Evolutionary conservation across 2,113 vertebrate genomes (phyloP).

Genomic region (Myanophis thanlyinensis): DNA sequence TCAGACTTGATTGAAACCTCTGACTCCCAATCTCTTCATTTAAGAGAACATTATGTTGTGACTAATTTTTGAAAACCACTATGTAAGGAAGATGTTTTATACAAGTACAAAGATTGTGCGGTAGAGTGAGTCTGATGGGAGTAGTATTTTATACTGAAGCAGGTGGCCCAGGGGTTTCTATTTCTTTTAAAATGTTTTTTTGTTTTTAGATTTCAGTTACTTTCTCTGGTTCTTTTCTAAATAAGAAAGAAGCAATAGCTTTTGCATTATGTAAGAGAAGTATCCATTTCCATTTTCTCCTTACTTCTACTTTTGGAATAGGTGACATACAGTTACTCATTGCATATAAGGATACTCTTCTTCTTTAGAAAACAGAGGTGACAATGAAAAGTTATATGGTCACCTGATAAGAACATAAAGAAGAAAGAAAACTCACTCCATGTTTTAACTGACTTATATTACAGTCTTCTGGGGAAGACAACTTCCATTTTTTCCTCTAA

Average conservation of each 20-base stretch:
- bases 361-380: neutral
- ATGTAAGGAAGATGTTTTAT: neutral
- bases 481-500: neutral
- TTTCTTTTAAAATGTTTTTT: neutral
- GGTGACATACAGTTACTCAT: neutral
- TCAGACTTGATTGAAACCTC: neutral
- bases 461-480: neutral
- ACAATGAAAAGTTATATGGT: neutral
- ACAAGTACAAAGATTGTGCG: neutral
- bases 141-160: neutral
- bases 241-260: neutral
- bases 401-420: neutral
- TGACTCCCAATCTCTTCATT: neutral
- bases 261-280: neutral
- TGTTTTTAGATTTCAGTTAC: neutral
- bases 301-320: neutral
- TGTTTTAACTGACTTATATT: neutral
- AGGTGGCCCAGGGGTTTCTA: neutral
- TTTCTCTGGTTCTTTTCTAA: neutral
- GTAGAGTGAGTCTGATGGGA: neutral
- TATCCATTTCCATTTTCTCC: neutral
- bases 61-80: neutral
- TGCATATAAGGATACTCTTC: neutral
- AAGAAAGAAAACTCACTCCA: neutral
- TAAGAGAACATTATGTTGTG: neutral